Evolutionary conservation across 2,888 invertebrate species (phyloP).

Genomic region (Ornithoptera priamus): DNA sequence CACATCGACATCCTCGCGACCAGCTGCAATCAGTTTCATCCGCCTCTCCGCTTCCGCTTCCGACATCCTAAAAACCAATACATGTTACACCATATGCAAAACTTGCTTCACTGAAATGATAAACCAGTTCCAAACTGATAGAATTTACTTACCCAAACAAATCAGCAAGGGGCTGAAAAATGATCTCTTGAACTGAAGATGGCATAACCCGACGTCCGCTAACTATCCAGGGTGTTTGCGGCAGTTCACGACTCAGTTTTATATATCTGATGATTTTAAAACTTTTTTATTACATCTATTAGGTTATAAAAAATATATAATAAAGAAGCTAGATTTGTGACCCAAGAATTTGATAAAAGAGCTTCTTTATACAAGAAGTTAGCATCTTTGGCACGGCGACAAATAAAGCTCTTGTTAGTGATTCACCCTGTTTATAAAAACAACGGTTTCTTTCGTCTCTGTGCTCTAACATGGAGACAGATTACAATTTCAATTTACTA

Average conservation of each 20-base stretch:
- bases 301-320: too few relatives aligned
- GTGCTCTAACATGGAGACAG: too few relatives aligned
- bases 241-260: slow-evolving; percentile 89
- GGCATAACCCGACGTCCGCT: slow-evolving; percentile 89
- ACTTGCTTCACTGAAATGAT: too few relatives aligned
- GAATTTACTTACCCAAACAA: slow-evolving; percentile 79
- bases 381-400: too few relatives aligned
- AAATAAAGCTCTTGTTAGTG: too few relatives aligned
- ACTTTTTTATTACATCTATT: too few relatives aligned
- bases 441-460: too few relatives aligned
- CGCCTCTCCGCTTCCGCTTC: slow-evolving; percentile 48
- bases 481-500: too few relatives aligned
- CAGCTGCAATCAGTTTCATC: slow-evolving; percentile 93
- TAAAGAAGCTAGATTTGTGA: too few relatives aligned
- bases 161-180: slow-evolving; percentile 83
- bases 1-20: slow-evolving; percentile 98
- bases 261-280: slow-evolving; percentile 81
- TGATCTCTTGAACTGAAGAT: slow-evolving; percentile 94
- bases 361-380: too few relatives aligned
- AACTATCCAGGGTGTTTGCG: slow-evolving; percentile 97
- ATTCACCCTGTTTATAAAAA: too few relatives aligned
- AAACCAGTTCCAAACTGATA: not conserved
- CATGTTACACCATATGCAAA: not conserved
- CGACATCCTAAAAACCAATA: slow-evolving; percentile 40
- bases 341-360: too few relatives aligned